These are phyloP conservation scores for Ormyrus nitidulus DNA, from an alignment of 2,888 invertebrate genomes.

Conservation along the genomic window DNA sequence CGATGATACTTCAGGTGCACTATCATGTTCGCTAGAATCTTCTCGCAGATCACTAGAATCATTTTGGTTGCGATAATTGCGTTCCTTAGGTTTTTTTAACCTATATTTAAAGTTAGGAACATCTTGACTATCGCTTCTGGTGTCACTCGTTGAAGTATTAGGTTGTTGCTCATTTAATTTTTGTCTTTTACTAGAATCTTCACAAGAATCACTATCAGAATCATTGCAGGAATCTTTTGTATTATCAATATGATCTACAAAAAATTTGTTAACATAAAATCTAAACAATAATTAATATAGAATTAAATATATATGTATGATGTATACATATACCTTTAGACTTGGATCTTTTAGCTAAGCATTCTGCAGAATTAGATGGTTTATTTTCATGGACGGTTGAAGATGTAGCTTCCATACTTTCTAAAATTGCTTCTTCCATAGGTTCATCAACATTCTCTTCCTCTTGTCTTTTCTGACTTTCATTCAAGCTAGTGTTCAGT, in stretches of 20 bases:
- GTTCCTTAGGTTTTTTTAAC: conserved; percentile 59
- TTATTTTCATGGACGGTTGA: neutral
- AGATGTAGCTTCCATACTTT: neutral
- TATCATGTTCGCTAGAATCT: conserved; percentile 54
- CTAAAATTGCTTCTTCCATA: conserved; percentile 2
- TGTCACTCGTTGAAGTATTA: conserved; percentile 20
- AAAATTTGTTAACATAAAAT: neutral
- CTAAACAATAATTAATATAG: neutral
- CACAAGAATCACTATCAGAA: conserved; percentile 55
- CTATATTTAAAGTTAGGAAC: conserved; percentile 64
- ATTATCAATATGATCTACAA: conserved; percentile 17
- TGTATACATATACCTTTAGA: conserved; percentile 16
- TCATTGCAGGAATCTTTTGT: conserved; percentile 14
- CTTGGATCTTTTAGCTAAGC: conserved; percentile 27
- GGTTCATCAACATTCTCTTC: neutral
- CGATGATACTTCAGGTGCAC: conserved; percentile 27
- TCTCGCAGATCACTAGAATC: conserved; percentile 57
- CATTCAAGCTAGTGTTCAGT: conserved; percentile 1
- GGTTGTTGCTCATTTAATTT: conserved; percentile 60
- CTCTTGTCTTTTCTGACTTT: neutral
- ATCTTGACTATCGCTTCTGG: conserved; percentile 27
- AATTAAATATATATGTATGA: neutral
- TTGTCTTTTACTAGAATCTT: conserved; percentile 64
- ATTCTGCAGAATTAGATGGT: conserved; percentile 1
- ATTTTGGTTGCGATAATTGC: conserved; percentile 66